phyloP scores from a whole-genome alignment of 1,140 invertebrate genomes.

The Lepidostoma basale region DNA sequence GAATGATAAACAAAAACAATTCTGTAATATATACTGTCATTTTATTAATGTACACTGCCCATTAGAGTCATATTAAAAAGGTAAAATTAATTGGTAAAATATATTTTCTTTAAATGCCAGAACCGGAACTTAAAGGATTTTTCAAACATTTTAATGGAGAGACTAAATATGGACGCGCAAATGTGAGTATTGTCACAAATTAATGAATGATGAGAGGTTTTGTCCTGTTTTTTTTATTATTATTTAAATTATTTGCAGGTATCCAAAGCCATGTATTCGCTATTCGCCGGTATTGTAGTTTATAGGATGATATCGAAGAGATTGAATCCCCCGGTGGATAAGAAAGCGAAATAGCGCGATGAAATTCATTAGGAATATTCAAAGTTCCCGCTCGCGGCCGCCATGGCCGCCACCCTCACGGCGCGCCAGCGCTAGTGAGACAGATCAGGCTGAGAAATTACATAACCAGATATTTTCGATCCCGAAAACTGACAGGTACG shows the following conservation, averaged over 20 bases:
- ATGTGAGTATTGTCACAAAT: constrained; percentile 62
- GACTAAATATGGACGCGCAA: constrained; percentile 67
- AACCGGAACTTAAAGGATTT: constrained; percentile 51
- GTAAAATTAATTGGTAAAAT: too few species aligned
- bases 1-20: too few species aligned
- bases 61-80: too few species aligned
- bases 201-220: too few species aligned
- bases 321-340: background rate
- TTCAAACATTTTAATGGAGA: constrained; percentile 68
- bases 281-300: background rate
- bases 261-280: background rate
- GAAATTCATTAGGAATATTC: background rate
- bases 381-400: background rate
- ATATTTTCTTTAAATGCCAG: background rate
- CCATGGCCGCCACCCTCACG: background rate
- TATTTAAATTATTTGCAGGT: background rate
- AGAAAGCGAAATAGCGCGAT: background rate
- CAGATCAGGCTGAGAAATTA: constrained; percentile 4
- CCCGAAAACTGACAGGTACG: constrained; percentile 23
- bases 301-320: background rate
- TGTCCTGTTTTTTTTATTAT: too few species aligned
- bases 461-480: constrained; percentile 23
- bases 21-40: too few species aligned
- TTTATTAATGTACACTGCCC: too few species aligned
- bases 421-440: too few species aligned